Percentiles rank a stretch among this genome's conserved stretches.
phyloP scores from a whole-genome alignment of 2,797 vertebrate genomes.

The Micrastur ruficollis region DNA sequence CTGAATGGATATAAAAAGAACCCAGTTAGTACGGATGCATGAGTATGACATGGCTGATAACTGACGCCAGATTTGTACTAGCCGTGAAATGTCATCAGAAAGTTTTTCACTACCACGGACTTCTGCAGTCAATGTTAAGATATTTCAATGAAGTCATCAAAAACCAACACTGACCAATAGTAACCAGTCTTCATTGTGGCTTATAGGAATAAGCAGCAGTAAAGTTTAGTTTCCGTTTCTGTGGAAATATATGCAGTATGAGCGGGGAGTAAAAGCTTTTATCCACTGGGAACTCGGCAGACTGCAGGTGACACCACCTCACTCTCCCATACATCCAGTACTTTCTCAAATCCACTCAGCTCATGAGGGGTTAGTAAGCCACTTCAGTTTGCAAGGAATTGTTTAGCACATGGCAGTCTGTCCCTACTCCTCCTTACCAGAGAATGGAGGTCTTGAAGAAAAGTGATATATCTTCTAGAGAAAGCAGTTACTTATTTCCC shows the following conservation, averaged over 20 bases:
- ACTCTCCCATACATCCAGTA: not conserved
- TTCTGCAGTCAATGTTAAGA: not conserved
- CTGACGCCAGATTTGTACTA: not conserved
- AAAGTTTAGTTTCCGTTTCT: not conserved
- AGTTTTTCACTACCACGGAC: not conserved
- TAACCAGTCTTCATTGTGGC: not conserved
- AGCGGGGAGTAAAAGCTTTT: not conserved
- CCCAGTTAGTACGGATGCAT: accelerated
- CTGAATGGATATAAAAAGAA: not conserved
- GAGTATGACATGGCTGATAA: not conserved
- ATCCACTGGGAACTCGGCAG: not conserved
- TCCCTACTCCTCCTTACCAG: not conserved
- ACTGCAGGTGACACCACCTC: not conserved
- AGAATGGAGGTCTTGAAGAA: not conserved
- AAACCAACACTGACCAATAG: not conserved
- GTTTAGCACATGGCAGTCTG: not conserved
- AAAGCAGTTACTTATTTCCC: not conserved
- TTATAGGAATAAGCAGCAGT: not conserved
- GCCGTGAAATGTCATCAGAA: not conserved
- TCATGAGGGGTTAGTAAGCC: not conserved
- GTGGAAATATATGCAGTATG: not conserved
- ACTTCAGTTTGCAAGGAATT: not conserved
- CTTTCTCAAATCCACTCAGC: not conserved
- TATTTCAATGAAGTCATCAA: not conserved
- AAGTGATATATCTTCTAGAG: not conserved